These are phyloP conservation scores for Anas acuta DNA, from an alignment of 2,797 vertebrate genomes.

Conservation along the genomic window DNA sequence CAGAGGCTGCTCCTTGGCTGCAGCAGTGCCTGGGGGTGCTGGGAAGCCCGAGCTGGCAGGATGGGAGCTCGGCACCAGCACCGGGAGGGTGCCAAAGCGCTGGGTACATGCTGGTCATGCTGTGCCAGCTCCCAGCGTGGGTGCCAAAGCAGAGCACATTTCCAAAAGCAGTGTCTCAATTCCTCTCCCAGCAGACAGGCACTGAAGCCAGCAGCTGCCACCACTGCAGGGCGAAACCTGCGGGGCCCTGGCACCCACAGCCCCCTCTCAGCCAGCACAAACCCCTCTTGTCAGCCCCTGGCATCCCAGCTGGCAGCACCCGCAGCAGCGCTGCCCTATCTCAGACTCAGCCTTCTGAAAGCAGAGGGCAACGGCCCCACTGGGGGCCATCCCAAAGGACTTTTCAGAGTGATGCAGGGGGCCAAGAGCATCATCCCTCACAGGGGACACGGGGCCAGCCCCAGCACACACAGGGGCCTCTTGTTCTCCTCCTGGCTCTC, in stretches of 20 bases:
- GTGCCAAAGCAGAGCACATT: background rate
- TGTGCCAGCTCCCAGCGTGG: background rate
- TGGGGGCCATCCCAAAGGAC: no score
- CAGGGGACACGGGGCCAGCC: background rate
- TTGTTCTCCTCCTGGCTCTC: background rate
- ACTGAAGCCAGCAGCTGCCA: no score
- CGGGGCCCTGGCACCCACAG: no score
- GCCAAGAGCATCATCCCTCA: background rate
- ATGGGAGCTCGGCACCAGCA: no score
- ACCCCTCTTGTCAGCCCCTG: no score
- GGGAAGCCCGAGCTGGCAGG: no score
- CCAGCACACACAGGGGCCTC: conserved; percentile 14
- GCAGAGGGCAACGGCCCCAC: background rate
- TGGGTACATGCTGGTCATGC: no score
- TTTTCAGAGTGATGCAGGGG: no score
- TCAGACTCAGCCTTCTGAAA: background rate
- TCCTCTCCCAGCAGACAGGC: no score
- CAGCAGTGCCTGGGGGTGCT: background rate
- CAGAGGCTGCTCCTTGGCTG: background rate
- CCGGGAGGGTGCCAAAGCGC: no score
- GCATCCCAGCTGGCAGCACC: accelerated
- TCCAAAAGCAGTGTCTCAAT: background rate
- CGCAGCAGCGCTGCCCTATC: accelerated
- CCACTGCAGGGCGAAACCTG: no score
- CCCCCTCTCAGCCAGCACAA: no score